phyloP scores from a whole-genome alignment of 2,888 invertebrate species.

The Rotaria socialis region DNA sequence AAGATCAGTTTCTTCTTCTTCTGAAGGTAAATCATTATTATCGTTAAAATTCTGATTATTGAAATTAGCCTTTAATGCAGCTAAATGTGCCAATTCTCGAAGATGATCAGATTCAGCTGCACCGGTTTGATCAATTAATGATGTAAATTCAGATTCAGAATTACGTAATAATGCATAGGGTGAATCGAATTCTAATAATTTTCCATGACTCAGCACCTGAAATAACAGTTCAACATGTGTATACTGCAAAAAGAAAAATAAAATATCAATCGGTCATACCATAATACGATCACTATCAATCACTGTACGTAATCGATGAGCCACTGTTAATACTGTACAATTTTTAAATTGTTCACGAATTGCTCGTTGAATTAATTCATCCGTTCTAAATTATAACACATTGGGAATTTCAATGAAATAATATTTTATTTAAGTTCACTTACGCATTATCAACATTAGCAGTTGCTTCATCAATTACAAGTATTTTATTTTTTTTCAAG shows the following conservation, averaged over 20 bases:
- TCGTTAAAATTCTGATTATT: no score
- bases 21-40: no score
- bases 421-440: no score
- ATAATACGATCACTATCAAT: no score
- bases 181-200: not conserved
- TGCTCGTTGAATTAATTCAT: no score
- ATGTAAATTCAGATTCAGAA: not conserved
- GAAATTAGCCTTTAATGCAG: not conserved
- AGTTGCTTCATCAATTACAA: constrained; percentile 50
- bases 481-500: constrained; percentile 54
- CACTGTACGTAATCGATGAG: constrained; percentile 51
- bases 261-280: no score
- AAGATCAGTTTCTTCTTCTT: no score
- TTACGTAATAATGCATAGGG: not conserved
- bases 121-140: not conserved
- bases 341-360: no score
- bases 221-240: not conserved
- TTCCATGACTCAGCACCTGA: not conserved
- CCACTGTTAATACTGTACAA: constrained; percentile 65
- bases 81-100: not conserved
- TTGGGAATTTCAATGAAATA: no score
- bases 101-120: not conserved
- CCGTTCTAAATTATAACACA: no score
- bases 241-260: no score
- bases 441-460: constrained; percentile 54